Conservation (phyloP, 2,888 invertebrate genomes). For the Gibbula magus region DNA sequence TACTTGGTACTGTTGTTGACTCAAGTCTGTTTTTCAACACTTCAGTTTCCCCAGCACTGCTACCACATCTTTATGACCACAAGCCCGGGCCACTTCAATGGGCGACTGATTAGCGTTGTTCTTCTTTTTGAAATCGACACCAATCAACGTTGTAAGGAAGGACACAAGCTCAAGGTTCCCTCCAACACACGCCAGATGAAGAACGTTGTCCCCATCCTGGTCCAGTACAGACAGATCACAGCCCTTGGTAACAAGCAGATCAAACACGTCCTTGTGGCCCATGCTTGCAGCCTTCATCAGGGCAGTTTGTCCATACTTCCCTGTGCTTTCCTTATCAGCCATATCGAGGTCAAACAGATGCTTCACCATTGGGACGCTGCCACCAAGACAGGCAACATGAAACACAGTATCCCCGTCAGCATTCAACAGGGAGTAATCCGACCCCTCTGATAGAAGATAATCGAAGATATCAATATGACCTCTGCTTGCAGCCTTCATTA, state of each 20-base stretch:
- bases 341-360: not conserved
- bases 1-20: too few relatives aligned
- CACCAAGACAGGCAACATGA: slow-evolving; percentile 2
- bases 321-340: not conserved
- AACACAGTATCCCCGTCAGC: not conserved
- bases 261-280: not conserved
- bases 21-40: too few relatives aligned
- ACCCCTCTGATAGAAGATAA: not conserved
- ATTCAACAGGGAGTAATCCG: not conserved
- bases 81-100: not conserved
- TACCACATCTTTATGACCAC: not conserved
- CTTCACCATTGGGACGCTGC: not conserved
- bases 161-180: not conserved
- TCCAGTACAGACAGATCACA: not conserved
- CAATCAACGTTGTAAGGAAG: not conserved
- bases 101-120: not conserved
- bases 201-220: not conserved
- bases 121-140: not conserved
- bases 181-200: not conserved
- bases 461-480: not conserved
- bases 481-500: not conserved
- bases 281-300: not conserved
- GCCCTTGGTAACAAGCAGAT: not conserved
- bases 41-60: too few relatives aligned
- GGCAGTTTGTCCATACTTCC: not conserved